Percentiles rank a stretch among this genome's conserved stretches.
These are phyloP conservation scores for Aleiodes testaceus DNA, from an alignment of 2,888 invertebrate genomes.

Conservation along the genomic window DNA sequence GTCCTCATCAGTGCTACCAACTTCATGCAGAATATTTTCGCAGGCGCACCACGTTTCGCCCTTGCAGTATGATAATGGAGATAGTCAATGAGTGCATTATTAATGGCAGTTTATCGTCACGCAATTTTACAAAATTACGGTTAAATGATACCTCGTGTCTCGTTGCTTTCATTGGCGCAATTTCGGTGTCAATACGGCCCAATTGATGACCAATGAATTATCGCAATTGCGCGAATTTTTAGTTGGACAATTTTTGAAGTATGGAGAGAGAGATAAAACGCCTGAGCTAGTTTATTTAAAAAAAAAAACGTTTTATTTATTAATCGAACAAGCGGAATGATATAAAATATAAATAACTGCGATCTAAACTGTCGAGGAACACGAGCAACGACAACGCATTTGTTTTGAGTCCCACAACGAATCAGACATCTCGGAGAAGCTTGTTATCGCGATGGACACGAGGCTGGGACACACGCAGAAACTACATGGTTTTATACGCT, in stretches of 20 bases:
- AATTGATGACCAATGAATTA: neutral
- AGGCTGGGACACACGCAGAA: slow-evolving; percentile 23
- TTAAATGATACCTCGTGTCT: neutral
- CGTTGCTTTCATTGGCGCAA: slow-evolving; percentile 17
- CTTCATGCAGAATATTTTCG: neutral
- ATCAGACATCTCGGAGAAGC: slow-evolving; percentile 18
- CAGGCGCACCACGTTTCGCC: neutral
- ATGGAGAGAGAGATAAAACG: neutral
- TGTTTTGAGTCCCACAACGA: slow-evolving; percentile 21
- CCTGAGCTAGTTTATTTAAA: too few relatives aligned
- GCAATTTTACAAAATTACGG: slow-evolving; percentile 22
- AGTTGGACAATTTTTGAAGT: neutral
- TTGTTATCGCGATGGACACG: slow-evolving; percentile 31
- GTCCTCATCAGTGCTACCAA: slow-evolving; percentile 31
- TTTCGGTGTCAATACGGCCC: neutral
- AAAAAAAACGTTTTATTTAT: too few relatives aligned
- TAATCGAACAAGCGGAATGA: neutral
- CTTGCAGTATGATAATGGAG: neutral
- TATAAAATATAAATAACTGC: slow-evolving; percentile 1
- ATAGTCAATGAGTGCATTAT: slow-evolving; percentile 19
- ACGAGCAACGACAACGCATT: slow-evolving; percentile 34
- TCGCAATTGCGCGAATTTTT: neutral
- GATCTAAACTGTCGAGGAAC: slow-evolving; percentile 33
- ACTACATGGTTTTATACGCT: slow-evolving; percentile 13
- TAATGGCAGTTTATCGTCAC: slow-evolving; percentile 32